Conservation (phyloP, 2,113 vertebrate species). For the Neotoma lepida region DNA sequence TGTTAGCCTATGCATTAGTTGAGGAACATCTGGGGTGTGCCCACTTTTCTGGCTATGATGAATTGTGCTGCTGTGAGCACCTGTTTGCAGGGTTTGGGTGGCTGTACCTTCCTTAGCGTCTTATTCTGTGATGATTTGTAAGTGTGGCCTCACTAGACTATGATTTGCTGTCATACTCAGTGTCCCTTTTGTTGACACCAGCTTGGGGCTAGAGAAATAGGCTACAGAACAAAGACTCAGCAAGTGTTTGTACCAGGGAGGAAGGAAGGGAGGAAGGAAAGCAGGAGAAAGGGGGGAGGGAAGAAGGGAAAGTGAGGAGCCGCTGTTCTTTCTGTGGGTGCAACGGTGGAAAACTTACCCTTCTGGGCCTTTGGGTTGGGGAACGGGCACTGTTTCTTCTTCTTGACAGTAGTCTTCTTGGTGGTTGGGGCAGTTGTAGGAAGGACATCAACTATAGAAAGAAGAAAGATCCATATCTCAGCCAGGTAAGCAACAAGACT, state of each 20-base stretch:
- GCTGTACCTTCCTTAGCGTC: neutral
- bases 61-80: neutral
- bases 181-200: neutral
- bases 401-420: conserved; percentile 47
- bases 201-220: neutral
- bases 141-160: neutral
- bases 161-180: neutral
- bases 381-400: neutral
- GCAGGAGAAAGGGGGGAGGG: no score
- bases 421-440: conserved; percentile 69
- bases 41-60: neutral
- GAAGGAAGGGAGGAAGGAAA: neutral
- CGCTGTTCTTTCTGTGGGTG: neutral
- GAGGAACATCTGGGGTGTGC: neutral
- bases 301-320: neutral
- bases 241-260: neutral
- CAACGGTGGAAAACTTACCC: conserved; percentile 48
- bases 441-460: conserved; percentile 67
- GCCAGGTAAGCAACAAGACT: neutral
- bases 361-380: rapidly evolving
- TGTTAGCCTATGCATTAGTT: neutral
- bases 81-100: neutral
- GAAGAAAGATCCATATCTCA: neutral
- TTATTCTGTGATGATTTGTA: neutral
- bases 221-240: neutral